Percentiles rank a stretch among this genome's conserved stretches.
phyloP scores from a whole-genome alignment of 2,888 invertebrate species.

The Caenorhabditis sinica region DNA sequence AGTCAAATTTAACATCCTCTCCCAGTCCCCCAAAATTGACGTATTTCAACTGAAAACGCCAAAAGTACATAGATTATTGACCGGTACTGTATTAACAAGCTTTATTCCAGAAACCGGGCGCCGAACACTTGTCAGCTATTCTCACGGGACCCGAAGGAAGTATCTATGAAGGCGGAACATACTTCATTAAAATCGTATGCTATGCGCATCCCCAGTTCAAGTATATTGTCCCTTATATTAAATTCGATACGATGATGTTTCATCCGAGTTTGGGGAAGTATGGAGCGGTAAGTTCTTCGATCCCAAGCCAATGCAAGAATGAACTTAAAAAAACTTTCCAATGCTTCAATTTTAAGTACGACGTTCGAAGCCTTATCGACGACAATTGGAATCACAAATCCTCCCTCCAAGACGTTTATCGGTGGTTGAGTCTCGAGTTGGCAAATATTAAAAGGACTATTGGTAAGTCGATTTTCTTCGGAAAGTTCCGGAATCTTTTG shows the following conservation, averaged over 20 bases:
- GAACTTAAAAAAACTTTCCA: too few relatives aligned
- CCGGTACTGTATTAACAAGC: too few relatives aligned
- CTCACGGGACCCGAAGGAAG: constrained; percentile 97
- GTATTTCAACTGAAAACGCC: too few relatives aligned
- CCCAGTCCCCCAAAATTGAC: too few relatives aligned
- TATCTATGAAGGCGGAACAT: constrained; percentile 98
- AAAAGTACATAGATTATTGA: neutral
- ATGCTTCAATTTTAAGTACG: constrained; percentile 19
- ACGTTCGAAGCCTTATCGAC: neutral
- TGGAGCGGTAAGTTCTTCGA: constrained; percentile 87
- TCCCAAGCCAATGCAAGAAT: too few relatives aligned
- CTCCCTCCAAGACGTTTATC: neutral
- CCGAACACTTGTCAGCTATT: constrained; percentile 89
- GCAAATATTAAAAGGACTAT: constrained; percentile 17
- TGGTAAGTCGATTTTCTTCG: too few relatives aligned
- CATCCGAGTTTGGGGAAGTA: constrained; percentile 99
- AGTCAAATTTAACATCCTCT: too few relatives aligned
- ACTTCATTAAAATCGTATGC: constrained; percentile 94
- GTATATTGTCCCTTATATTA: constrained; percentile 97
- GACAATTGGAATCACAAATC: neutral
- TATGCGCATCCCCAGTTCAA: constrained; percentile 97
- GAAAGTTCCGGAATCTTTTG: too few relatives aligned
- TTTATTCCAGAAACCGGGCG: neutral
- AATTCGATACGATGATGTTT: constrained; percentile 96
- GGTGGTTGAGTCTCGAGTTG: constrained; percentile 91